phyloP scores from a whole-genome alignment of 2,888 invertebrate species.

The Drosophila nr. fundita region DNA sequence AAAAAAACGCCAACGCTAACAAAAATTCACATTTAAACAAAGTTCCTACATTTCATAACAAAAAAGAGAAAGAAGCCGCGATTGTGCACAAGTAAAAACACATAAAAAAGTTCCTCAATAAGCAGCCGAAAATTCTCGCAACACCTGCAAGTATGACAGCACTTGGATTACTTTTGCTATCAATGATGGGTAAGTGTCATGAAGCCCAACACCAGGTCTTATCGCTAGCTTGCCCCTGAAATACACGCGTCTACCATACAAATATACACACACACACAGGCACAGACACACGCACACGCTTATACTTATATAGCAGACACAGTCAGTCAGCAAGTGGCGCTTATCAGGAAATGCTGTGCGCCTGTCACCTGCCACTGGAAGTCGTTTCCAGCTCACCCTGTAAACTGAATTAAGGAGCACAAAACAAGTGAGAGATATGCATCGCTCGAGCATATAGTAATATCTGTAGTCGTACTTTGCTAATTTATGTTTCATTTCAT shows the following conservation, averaged over 20 bases:
- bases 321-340: slow-evolving; percentile 5
- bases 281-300: neutral
- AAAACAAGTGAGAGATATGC: slow-evolving; percentile 2
- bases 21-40: slow-evolving; percentile 10
- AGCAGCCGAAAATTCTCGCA: slow-evolving; percentile 30
- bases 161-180: slow-evolving; percentile 80
- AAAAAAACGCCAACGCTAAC: slow-evolving; percentile 10
- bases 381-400: slow-evolving; percentile 36
- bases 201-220: slow-evolving; percentile 22
- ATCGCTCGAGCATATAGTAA: slow-evolving; percentile 15
- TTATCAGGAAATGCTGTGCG: slow-evolving; percentile 55
- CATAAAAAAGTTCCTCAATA: slow-evolving; percentile 54
- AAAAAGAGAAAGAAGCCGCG: slow-evolving; percentile 5
- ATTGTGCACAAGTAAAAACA: slow-evolving; percentile 5
- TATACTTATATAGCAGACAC: neutral
- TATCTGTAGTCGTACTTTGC: slow-evolving; percentile 26
- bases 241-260: slow-evolving; percentile 7
- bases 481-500: slow-evolving; percentile 47
- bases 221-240: slow-evolving; percentile 54
- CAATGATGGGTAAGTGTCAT: slow-evolving; percentile 80
- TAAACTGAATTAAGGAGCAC: neutral
- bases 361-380: slow-evolving; percentile 55
- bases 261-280: neutral
- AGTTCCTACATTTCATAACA: slow-evolving; percentile 25
- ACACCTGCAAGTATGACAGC: slow-evolving; percentile 62